These are phyloP conservation scores for Papilio xuthus DNA, from an alignment of 1,140 invertebrate species.

Conservation along the genomic window DNA sequence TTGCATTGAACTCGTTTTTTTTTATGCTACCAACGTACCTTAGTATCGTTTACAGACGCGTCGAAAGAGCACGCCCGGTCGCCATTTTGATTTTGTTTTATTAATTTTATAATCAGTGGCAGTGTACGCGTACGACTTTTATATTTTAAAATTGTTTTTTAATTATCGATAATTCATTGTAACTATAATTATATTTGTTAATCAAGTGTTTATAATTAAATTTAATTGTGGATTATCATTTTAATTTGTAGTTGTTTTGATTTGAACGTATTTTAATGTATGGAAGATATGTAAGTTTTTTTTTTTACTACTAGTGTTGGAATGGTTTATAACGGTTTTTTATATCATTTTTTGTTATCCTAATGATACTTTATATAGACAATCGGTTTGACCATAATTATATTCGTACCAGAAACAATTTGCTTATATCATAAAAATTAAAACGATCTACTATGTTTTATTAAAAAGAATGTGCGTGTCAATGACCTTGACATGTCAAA, in stretches of 20 bases:
- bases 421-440: too few relatives aligned
- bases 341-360: not conserved
- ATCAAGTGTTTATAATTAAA: not conserved
- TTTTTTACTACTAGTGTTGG: not conserved
- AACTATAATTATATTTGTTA: conserved; percentile 1
- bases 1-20: not conserved
- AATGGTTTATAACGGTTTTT: not conserved
- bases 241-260: not conserved
- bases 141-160: not conserved
- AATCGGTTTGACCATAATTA: not conserved
- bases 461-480: too few relatives aligned
- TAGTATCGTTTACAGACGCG: not conserved
- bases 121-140: not conserved
- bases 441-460: too few relatives aligned
- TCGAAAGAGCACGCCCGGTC: not conserved
- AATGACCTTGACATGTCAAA: too few relatives aligned
- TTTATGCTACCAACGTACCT: not conserved
- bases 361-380: not conserved
- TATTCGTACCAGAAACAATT: not conserved
- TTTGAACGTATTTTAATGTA: not conserved
- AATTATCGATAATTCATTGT: not conserved
- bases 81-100: not conserved
- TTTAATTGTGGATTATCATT: not conserved
- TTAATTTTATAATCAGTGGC: not conserved
- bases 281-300: conserved; percentile 1